Base-by-base conservation (phyloP, 2,888 invertebrate genomes). In the Aradus depressus region DNA sequence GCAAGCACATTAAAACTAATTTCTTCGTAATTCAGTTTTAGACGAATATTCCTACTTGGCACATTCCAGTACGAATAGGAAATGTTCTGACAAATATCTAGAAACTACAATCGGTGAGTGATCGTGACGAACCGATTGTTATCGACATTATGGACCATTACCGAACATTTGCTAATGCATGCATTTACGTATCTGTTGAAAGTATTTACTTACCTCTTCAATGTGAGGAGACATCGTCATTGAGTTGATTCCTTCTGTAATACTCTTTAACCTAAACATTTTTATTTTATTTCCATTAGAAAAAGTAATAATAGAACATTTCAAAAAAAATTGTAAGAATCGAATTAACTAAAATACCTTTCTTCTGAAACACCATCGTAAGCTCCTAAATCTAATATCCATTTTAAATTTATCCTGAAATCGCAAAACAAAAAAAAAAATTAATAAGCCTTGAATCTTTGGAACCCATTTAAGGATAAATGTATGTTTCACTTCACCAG, bases 381-480 rank as follows among this genome's bases (percentile, higher is more conserved):
- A 0, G 68, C 67, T 44, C 63, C 62, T 10, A 69, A 60, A 52
- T 69, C 68, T 52, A 70, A 55, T 31, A 70, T 65, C 22, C 59
- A 56, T 39, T 65, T 61, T 50, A 69, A 58, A 19, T 64, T 59
- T 4, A 69, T 63, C 45, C 68, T 68, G 58, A 21, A 64, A 63
- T 34, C 37, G 19, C 43, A 43, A 28, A 55, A 34, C 44, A 41
- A 39, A 28, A 8, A 19, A 45, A 12, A 10, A 12, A 3, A 35
- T 22, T 19, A 34, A 22, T 12, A 6, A 14, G 16, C 8, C n/a
- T 18, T 35, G n/a, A 10, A n/a, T n/a, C n/a, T n/a, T 14, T 21
- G 6, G 10, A 44, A 47, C 32, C 5, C 8, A 41, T 41, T 19
- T 6, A 37, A 1, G 22, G 14, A 12, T 19, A 23, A 23, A 23